Percentiles rank a stretch among this genome's conserved stretches.
These are phyloP conservation scores for Prenolepis imparis DNA, from an alignment of 2,888 invertebrate species.

Conservation along the genomic window DNA sequence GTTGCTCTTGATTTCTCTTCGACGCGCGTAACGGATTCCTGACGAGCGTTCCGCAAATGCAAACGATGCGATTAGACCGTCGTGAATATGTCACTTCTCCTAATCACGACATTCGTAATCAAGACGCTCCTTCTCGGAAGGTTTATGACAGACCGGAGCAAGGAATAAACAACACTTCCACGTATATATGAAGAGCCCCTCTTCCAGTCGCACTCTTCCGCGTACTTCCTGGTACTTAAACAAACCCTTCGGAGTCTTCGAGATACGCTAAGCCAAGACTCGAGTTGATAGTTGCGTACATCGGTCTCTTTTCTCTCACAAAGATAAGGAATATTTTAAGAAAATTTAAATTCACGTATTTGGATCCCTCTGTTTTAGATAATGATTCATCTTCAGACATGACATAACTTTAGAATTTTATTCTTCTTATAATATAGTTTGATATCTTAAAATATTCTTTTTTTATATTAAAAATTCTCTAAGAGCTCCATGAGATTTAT, in stretches of 20 bases:
- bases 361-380: background rate
- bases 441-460: background rate
- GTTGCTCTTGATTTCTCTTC: conserved; percentile 18
- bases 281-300: conserved; percentile 18
- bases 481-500: background rate
- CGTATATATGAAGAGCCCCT: conserved; percentile 64
- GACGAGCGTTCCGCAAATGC: conserved; percentile 44
- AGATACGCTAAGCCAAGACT: conserved; percentile 33
- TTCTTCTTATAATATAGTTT: background rate
- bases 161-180: conserved; percentile 64
- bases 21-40: background rate
- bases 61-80: conserved; percentile 57
- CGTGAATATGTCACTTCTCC: conserved; percentile 54
- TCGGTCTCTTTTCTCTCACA: conserved; percentile 14
- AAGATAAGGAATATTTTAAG: background rate
- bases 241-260: conserved; percentile 62
- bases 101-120: conserved; percentile 61
- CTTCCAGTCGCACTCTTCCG: conserved; percentile 48
- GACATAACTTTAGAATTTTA: background rate
- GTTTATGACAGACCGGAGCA: conserved; percentile 70
- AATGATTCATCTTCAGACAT: background rate
- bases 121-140: conserved; percentile 63
- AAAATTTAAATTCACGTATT: background rate
- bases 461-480: background rate
- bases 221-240: conserved; percentile 72